A percentile compares a stretch with the other conserved stretches of the same genome.
These are phyloP conservation scores for Caenorhabditis latens DNA, from an alignment of 1,140 invertebrate genomes.

Conservation along the genomic window DNA sequence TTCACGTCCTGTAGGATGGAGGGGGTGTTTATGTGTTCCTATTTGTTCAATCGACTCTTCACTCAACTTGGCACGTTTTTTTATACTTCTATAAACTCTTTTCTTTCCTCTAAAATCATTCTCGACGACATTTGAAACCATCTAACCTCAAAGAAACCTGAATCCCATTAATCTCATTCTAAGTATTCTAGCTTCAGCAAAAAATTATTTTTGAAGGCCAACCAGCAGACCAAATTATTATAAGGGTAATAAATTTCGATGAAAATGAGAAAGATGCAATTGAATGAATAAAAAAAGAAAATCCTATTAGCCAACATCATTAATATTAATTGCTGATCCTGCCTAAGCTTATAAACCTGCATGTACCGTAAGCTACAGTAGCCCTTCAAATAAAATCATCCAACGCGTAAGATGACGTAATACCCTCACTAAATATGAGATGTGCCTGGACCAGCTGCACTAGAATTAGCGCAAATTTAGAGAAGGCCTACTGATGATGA, in stretches of 20 bases:
- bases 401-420: slow-evolving; percentile 11
- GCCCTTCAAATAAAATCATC: background rate
- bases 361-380: background rate
- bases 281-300: background rate
- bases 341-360: too few species aligned
- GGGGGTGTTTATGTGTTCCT: slow-evolving; percentile 24
- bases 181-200: too few species aligned
- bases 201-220: too few species aligned
- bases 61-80: slow-evolving; percentile 28
- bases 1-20: background rate
- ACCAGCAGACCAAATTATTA: too few species aligned
- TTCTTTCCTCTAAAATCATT: background rate
- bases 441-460: background rate
- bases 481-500: slow-evolving; percentile 1
- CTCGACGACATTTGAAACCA: too few species aligned
- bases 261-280: too few species aligned
- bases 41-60: slow-evolving; percentile 49
- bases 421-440: background rate
- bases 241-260: background rate
- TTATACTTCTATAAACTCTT: background rate
- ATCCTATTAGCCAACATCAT: slow-evolving; percentile 22
- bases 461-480: slow-evolving; percentile 29
- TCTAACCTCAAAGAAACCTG: too few species aligned
- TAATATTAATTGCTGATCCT: slow-evolving; percentile 12
- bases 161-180: too few species aligned